Evolutionary conservation across 2,113 vertebrate species (phyloP), one percentile per base, ranked within the genome.

Genomic region (Lamprologus lemairii): DNA sequence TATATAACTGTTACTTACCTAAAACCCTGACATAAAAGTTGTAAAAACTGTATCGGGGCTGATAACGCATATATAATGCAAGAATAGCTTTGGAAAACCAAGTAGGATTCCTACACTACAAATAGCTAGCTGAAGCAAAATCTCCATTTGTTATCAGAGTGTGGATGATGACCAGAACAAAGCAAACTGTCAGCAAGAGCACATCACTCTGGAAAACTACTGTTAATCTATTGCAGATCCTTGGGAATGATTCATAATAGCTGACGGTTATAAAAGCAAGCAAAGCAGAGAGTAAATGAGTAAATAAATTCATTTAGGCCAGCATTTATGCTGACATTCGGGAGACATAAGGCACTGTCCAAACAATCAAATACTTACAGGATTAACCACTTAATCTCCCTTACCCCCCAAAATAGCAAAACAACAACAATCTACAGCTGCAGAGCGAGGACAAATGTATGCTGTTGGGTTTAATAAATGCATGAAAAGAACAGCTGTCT

Each of bases 311-410:
- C 3, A 78, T 78, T 78, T 78, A 51, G 17, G 1, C 23, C 16
- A 75, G 9, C 42, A 49, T 75, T 49, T 31, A 53, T 5, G 17
- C 21, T 0, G 12, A 53, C 23, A 51, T 3, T n/a, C 3, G 1
- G 19, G 9, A 55, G 37, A 33, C 82, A 86, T 11, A 40, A 31
- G 4, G n/a, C 4, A 7, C 31, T 40, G 16, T 28, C 26, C 7
- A n/a, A 78, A 51, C 73, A 51, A 33, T 49, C 73, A 31, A n/a
- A 51, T 78, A 31, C 73, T 51, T 78, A 51, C 23, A 78, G 73
- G 73, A 78, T 51, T 78, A 78, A 49, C 45, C 28, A n/a, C 73
- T 51, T 78, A 78, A 78, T 51, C 54, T 65, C 42, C 14, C 10
- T 57, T 17, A 7, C 60, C 19, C 31, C 71, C n/a, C 3, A 31